These are phyloP conservation scores for Nymphalis c-album DNA, from an alignment of 2,888 invertebrate genomes.

Conservation along the genomic window DNA sequence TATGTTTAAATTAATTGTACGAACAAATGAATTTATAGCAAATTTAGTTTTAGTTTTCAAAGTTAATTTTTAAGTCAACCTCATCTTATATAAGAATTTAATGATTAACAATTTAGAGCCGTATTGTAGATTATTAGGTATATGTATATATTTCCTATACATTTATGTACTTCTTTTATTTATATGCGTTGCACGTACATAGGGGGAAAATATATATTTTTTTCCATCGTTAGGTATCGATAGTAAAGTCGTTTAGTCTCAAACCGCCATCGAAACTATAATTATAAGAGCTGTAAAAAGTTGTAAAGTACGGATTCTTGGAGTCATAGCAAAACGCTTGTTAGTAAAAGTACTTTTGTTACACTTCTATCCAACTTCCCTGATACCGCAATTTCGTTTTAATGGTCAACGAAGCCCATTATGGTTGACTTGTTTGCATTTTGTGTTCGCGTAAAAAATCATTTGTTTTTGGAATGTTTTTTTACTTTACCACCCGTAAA, in stretches of 20 bases:
- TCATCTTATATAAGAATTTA: too few species aligned
- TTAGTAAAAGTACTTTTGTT: constrained; percentile 38
- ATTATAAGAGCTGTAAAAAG: constrained; percentile 49
- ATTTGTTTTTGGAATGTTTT: not conserved
- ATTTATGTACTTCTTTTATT: not conserved
- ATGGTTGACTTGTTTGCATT: not conserved
- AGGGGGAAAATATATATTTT: constrained; percentile 1
- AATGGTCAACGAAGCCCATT: not conserved
- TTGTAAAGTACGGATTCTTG: constrained; percentile 48
- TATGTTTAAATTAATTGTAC: too few species aligned
- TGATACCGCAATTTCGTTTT: constrained; percentile 27
- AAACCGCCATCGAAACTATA: constrained; percentile 41
- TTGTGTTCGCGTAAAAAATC: too few species aligned
- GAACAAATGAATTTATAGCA: too few species aligned
- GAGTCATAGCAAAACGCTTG: constrained; percentile 49
- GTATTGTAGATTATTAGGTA: too few species aligned
- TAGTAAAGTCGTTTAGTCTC: constrained; percentile 20
- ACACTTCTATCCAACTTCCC: constrained; percentile 54
- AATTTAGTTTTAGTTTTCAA: too few species aligned
- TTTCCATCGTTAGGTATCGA: not conserved
- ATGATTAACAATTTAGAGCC: too few species aligned
- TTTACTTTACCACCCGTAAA: too few species aligned
- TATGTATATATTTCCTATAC: too few species aligned
- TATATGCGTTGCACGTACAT: not conserved
- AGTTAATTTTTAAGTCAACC: too few species aligned